Evolutionary conservation across 2,797 vertebrate genomes (phyloP), one percentile per base, ranked within the genome.

Genomic region (Acanthornis magna): DNA sequence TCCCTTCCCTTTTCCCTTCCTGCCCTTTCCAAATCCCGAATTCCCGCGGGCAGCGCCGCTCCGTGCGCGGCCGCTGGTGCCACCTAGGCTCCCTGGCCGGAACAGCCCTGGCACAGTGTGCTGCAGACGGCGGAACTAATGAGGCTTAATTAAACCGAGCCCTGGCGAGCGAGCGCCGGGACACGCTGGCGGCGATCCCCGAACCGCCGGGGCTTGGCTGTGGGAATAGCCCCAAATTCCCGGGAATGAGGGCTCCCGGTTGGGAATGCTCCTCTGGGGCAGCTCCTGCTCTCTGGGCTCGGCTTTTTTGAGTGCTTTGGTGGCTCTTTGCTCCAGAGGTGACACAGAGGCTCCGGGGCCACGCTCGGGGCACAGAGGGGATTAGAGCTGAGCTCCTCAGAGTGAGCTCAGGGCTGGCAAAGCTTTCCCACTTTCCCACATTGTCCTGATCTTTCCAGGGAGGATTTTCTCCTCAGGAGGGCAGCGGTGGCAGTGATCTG

Each of bases 101-200:
- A 42, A 23, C 51, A 30, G 72, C 40, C 6, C 88, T 84, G 86
- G 85, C 81, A 54, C 38, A 38, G 36, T 26, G 5, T 22, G 57
- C 88, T 73, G 67, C 67, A 73, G 79, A 15, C 42, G 9, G n/a
- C 10, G 65, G 67, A 84, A 50, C 84, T 75, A 88, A 92, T 91
- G 73, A 92, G 90, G 68, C 17, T 92, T 94, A 66, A 93, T 95
- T 94, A 95, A 73, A 36, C 23, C 30, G 40, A 76, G 53, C 65
- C 55, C 29, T 10, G 6, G 5, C 16, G 11, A 40, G 38, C 6
- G 18, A 70, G 10, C 6, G 36, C 78, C 18, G 74, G 4, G 77
- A 36, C 45, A 5, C 3, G 40, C n/a, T 62, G 86, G 62, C 74
- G 30, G 7, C 45, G 16, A 45, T 42, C 16, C 5, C 71, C 22